Conservation (phyloP, 2,888 invertebrate genomes). For the Leptinotarsa haldemani region DNA sequence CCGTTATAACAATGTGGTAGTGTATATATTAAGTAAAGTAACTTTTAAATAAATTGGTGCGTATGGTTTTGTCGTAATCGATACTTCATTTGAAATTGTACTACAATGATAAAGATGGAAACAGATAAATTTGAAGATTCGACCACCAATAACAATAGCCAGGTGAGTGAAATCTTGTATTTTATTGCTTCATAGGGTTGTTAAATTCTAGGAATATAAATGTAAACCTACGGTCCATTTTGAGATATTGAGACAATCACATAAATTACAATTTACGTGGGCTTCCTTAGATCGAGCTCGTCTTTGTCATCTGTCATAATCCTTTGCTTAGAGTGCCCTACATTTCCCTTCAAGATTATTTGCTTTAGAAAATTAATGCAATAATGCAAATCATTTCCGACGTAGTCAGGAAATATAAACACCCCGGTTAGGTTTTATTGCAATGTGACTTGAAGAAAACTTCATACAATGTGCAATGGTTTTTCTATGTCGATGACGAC, state of each 20-base stretch:
- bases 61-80: constrained; percentile 44
- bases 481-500: background rate
- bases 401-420: background rate
- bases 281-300: constrained; percentile 28
- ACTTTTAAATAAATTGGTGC: constrained; percentile 40
- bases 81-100: constrained; percentile 45
- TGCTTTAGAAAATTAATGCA: background rate
- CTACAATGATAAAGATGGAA: constrained; percentile 85
- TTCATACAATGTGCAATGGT: background rate
- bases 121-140: constrained; percentile 90
- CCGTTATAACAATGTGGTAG: constrained; percentile 42
- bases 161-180: constrained; percentile 66
- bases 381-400: background rate
- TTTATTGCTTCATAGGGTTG: background rate
- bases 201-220: background rate
- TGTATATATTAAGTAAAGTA: constrained; percentile 36
- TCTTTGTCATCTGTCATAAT: constrained; percentile 50
- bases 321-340: constrained; percentile 41
- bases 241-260: background rate
- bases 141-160: constrained; percentile 71
- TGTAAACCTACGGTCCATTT: background rate
- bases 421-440: background rate
- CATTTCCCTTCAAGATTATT: constrained; percentile 34
- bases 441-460: constrained; percentile 2
- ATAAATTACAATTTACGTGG: constrained; percentile 37